These are phyloP conservation scores for Oreotrochilus melanogaster DNA, from an alignment of 2,113 vertebrate genomes.

Conservation along the genomic window DNA sequence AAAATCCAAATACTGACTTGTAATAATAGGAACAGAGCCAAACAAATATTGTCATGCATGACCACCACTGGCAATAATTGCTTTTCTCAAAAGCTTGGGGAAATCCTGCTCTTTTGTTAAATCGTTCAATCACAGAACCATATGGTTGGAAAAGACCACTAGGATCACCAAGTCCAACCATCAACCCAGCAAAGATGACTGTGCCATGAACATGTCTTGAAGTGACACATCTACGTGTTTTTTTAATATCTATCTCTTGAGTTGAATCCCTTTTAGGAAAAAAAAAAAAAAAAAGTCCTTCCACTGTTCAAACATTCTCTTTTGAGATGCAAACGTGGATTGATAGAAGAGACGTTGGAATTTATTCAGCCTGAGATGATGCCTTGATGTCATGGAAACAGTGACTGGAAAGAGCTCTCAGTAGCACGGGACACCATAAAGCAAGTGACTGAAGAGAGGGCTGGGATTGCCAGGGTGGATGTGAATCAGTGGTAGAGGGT, in stretches of 20 bases:
- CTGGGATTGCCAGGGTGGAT: neutral
- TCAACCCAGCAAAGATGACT: too few relatives aligned
- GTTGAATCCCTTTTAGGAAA: neutral
- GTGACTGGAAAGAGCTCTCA: neutral
- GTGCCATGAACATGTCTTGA: too few relatives aligned
- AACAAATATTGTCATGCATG: neutral
- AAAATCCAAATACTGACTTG: slow-evolving; percentile 13
- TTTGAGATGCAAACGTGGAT: neutral
- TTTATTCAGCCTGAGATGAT: neutral
- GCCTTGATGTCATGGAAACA: neutral
- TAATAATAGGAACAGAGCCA: slow-evolving; percentile 9
- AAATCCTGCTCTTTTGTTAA: neutral
- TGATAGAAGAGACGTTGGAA: neutral
- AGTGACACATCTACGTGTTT: too few relatives aligned
- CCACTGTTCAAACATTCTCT: neutral
- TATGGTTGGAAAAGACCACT: too few relatives aligned
- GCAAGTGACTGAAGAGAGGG: neutral
- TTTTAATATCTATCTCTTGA: neutral
- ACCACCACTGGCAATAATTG: neutral
- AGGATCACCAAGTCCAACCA: too few relatives aligned
- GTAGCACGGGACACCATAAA: neutral
- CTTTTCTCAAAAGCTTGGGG: neutral
- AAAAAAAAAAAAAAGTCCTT: neutral
- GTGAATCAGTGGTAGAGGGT: rapidly evolving
- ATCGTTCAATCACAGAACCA: neutral